These are phyloP conservation scores for Rhinoraja longicauda DNA, from an alignment of 2,797 vertebrate genomes.

Conservation along the genomic window DNA sequence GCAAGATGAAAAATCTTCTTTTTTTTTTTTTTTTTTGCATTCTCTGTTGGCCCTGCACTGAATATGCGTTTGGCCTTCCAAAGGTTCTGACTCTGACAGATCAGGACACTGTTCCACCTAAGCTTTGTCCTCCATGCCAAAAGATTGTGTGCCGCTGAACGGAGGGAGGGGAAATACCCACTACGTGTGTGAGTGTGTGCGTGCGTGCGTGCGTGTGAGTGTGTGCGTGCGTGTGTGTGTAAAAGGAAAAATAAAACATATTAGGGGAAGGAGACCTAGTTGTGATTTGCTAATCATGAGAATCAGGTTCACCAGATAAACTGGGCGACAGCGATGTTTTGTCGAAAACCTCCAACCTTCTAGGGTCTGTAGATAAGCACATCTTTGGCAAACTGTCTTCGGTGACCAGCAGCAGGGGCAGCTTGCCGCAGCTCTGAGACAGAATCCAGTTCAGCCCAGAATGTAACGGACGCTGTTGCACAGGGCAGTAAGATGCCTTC, in stretches of 20 bases:
- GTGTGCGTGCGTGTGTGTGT: no score
- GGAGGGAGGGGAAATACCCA: constrained; percentile 53
- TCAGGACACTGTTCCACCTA: constrained; percentile 39
- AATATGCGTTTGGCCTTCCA: not conserved
- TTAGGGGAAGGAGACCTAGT: constrained; percentile 63
- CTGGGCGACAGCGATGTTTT: constrained; percentile 60
- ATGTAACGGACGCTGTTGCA: not conserved
- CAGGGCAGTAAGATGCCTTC: no score
- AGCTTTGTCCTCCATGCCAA: constrained; percentile 30
- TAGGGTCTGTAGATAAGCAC: constrained; percentile 47
- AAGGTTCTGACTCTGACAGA: constrained; percentile 43
- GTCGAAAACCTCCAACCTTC: constrained; percentile 47
- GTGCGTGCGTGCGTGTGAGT: no score
- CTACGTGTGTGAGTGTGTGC: constrained; percentile 48
- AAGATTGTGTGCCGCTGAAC: constrained; percentile 51
- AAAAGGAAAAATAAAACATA: constrained; percentile 58
- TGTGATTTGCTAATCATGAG: constrained; percentile 67
- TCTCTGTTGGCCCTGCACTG: not conserved
- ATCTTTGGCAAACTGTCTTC: constrained; percentile 44
- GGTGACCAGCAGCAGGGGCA: not conserved
- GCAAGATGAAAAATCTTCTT: no score
- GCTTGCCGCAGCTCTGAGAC: no score
- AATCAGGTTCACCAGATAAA: constrained; percentile 55
- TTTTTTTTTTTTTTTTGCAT: not conserved
- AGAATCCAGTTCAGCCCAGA: not conserved